phyloP scores from a whole-genome alignment of 2,797 vertebrate species.

The Hydrocynus forskahlii region DNA sequence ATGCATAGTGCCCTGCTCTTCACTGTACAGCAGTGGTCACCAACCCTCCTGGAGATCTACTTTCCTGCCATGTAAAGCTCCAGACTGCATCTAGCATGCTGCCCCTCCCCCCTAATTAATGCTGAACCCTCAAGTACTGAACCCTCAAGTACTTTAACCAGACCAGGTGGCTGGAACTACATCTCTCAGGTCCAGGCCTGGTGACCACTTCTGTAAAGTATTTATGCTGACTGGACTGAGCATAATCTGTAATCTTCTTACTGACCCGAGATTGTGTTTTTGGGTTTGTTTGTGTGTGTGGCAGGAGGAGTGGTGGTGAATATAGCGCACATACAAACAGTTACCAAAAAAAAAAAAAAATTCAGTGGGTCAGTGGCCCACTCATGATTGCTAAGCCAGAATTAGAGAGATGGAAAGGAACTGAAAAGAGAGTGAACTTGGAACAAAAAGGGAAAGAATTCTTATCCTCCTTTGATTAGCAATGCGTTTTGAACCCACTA shows the following conservation, averaged over 20 bases:
- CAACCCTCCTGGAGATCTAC: no score
- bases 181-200: no score
- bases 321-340: no score
- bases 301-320: no score
- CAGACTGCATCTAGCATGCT: no score
- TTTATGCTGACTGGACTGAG: slow-evolving; percentile 16
- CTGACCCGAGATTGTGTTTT: not conserved
- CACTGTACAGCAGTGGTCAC: no score
- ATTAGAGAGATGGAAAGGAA: not conserved
- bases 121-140: no score
- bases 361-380: slow-evolving; percentile 40
- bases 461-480: not conserved
- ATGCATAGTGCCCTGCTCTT: not conserved
- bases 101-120: no score
- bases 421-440: not conserved
- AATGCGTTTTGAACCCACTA: not conserved
- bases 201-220: not conserved
- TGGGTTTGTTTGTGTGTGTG: not conserved
- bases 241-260: slow-evolving; percentile 40
- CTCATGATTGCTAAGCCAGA: not conserved
- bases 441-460: not conserved
- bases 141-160: no score
- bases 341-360: not conserved
- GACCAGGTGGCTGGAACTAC: no score
- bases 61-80: no score